Evolutionary conservation across 1,140 invertebrate genomes (phyloP).

Genomic region (Drosophila hydei): DNA sequence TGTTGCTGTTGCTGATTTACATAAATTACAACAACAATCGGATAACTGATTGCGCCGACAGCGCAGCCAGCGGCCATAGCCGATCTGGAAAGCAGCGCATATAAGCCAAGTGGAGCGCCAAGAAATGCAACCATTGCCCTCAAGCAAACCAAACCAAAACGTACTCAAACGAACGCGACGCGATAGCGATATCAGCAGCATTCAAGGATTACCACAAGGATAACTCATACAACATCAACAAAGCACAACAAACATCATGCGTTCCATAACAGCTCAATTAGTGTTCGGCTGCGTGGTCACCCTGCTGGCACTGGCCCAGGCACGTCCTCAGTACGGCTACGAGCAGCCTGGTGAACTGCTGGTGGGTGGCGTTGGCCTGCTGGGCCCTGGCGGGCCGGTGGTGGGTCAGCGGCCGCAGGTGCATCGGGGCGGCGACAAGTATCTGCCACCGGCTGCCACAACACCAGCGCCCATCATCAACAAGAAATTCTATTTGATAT

Average conservation of each 20-base stretch:
- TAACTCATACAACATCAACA: conserved; percentile 14
- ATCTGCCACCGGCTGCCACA: conserved; percentile 72
- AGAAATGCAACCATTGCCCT: conserved; percentile 76
- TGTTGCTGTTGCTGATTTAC: conserved; percentile 46
- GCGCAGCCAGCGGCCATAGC: conserved; percentile 18
- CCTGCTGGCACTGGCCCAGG: conserved; percentile 46
- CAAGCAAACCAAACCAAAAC: conserved; percentile 56
- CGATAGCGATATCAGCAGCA: conserved; percentile 14
- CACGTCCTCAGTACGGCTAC: conserved; percentile 77
- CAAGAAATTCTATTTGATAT: conserved; percentile 82
- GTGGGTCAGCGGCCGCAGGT: conserved; percentile 29
- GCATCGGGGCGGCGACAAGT: conserved; percentile 77
- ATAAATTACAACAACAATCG: conserved; percentile 64
- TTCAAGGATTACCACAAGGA: conserved; percentile 32
- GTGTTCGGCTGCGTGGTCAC: conserved; percentile 21
- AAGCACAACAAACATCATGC: conserved; percentile 3
- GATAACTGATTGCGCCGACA: conserved; percentile 21
- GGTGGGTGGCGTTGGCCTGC: conserved; percentile 18
- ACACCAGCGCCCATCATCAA: conserved; percentile 74
- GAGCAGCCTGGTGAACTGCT: conserved; percentile 52
- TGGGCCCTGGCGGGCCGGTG: conserved; percentile 9
- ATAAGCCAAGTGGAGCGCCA: conserved; percentile 75
- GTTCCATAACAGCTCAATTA: conserved; percentile 31
- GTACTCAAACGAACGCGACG: conserved; percentile 30
- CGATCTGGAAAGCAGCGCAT: conserved; percentile 51